phyloP scores from a whole-genome alignment of 2,888 invertebrate genomes.

The Pristionchus exspectatus region DNA sequence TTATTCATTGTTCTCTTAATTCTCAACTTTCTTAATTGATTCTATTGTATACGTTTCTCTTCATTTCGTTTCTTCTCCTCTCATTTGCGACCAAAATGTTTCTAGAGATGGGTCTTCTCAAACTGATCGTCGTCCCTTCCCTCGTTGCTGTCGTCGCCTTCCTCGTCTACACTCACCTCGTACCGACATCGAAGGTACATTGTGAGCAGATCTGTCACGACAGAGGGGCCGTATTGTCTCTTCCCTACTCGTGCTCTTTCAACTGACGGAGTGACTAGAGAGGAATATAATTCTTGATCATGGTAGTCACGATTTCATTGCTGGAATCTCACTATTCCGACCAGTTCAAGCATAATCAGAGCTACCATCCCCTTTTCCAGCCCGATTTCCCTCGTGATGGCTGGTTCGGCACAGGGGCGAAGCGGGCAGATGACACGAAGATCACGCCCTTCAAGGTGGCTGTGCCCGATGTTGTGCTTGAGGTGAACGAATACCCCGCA shows the following conservation, averaged over 20 bases:
- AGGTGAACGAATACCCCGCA: slow-evolving; percentile 4
- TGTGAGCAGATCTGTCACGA: no score
- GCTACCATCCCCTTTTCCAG: neutral
- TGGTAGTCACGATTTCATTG: no score
- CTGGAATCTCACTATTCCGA: neutral
- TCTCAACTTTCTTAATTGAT: neutral
- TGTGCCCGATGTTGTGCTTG: neutral
- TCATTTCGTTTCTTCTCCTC: neutral
- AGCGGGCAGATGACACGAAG: slow-evolving; percentile 11
- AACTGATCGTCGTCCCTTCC: slow-evolving; percentile 38
- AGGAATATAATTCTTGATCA: no score
- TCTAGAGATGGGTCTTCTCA: slow-evolving; percentile 48
- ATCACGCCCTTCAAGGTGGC: slow-evolving; percentile 33
- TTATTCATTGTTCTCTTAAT: neutral
- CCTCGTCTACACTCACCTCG: slow-evolving; percentile 22
- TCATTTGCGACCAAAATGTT: neutral
- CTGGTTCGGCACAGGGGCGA: slow-evolving; percentile 18
- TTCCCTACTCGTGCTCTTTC: no score
- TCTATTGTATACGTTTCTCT: no score
- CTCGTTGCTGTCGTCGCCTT: neutral
- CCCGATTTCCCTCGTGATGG: slow-evolving; percentile 25
- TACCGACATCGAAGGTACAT: slow-evolving; percentile 11
- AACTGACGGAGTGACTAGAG: no score
- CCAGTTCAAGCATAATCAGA: neutral
- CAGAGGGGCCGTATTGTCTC: no score